Evolutionary conservation across 2,113 vertebrate genomes (phyloP).

Genomic region (Elephantulus edwardii): DNA sequence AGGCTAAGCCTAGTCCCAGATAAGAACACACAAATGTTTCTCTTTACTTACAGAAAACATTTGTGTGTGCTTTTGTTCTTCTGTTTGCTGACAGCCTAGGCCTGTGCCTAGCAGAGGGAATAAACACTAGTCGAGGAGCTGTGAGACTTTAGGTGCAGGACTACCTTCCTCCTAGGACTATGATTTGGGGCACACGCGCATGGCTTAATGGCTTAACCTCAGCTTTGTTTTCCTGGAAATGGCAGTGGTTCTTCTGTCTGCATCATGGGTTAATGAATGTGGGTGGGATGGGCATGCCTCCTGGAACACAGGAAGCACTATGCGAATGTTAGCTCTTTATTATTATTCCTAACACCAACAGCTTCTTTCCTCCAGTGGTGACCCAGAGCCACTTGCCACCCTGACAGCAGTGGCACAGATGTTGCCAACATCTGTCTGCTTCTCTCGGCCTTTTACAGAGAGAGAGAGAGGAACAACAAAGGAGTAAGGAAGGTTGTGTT

Average conservation of each 20-base stretch:
- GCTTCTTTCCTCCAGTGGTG: constrained; percentile 43
- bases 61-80: background rate
- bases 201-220: background rate
- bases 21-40: rapidly evolving
- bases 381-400: constrained; percentile 44
- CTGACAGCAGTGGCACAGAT: constrained; percentile 53
- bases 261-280: background rate
- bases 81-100: rapidly evolving
- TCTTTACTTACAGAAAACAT: background rate
- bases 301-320: background rate
- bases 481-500: background rate
- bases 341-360: constrained; percentile 44
- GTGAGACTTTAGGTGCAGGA: too few species aligned
- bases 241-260: background rate
- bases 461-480: background rate
- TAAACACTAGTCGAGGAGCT: background rate
- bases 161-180: background rate
- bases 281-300: background rate
- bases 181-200: background rate
- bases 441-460: background rate
- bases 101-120: too few species aligned
- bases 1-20: rapidly evolving
- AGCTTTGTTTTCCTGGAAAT: background rate
- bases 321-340: constrained; percentile 60
- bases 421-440: constrained; percentile 71